These are phyloP conservation scores for Meiosimyza platycephala DNA, from an alignment of 2,888 invertebrate species.

Conservation along the genomic window DNA sequence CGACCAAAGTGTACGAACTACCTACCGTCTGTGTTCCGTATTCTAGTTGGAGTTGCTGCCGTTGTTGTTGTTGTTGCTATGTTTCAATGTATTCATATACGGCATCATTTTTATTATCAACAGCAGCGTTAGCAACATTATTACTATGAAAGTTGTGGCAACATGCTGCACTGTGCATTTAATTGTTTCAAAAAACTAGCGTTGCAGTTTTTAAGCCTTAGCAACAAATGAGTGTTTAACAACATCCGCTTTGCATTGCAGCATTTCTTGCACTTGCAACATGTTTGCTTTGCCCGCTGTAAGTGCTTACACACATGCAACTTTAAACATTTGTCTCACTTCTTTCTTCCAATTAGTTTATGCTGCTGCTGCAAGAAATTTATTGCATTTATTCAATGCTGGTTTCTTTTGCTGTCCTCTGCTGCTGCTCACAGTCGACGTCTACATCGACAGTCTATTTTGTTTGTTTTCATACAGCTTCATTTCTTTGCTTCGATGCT, in stretches of 20 bases:
- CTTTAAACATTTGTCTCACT: background rate
- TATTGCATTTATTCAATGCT: background rate
- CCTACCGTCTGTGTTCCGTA: conserved; percentile 21
- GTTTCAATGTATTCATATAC: conserved; percentile 30
- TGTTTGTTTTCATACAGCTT: conserved; percentile 4
- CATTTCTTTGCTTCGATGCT: conserved; percentile 20
- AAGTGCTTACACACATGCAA: background rate
- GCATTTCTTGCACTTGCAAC: conserved; percentile 23
- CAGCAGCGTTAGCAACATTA: conserved; percentile 3
- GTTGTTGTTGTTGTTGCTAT: conserved; percentile 27
- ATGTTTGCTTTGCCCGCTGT: background rate
- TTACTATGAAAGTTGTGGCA: background rate
- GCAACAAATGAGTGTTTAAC: conserved; percentile 9
- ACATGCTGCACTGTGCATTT: background rate
- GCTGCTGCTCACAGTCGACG: background rate
- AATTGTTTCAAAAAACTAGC: background rate
- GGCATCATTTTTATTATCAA: conserved; percentile 15
- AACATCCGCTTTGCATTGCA: background rate
- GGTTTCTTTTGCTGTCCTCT: background rate
- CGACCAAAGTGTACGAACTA: conserved; percentile 26
- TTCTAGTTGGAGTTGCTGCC: background rate
- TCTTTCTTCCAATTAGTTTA: background rate
- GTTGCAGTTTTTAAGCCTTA: background rate
- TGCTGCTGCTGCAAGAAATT: conserved; percentile 20
- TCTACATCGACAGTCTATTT: background rate